Evolutionary conservation across 1,140 invertebrate species (phyloP).

Genomic region (Diploscapter pachys): DNA sequence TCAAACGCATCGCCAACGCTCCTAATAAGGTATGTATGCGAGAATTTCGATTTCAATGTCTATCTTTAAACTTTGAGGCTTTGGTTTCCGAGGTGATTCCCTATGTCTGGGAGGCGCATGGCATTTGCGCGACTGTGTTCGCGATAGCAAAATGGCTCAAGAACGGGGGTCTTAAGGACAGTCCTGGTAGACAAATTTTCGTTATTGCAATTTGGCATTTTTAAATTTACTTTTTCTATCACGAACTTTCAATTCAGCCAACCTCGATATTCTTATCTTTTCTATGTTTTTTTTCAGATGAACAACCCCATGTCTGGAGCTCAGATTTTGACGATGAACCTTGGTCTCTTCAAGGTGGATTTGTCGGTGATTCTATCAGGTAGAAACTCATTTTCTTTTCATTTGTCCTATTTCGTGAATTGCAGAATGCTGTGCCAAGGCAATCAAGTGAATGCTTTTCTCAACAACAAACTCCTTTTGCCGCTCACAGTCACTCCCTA

Average conservation of each 20-base stretch:
- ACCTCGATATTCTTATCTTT: background rate
- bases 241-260: too few species aligned
- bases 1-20: constrained; percentile 20
- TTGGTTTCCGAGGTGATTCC: constrained; percentile 28
- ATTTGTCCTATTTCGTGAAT: too few species aligned
- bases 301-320: constrained; percentile 13
- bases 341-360: constrained; percentile 13
- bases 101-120: constrained; percentile 34
- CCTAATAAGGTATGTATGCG: constrained; percentile 25
- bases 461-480: background rate
- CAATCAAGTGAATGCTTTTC: background rate
- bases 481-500: constrained; percentile 7
- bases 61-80: constrained; percentile 8
- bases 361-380: background rate
- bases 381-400: background rate
- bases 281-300: background rate
- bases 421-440: too few species aligned
- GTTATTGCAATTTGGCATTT: background rate
- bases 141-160: constrained; percentile 30
- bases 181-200: constrained; percentile 7
- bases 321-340: constrained; percentile 10
- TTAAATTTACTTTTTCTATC: too few species aligned
- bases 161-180: constrained; percentile 13
- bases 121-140: constrained; percentile 14
- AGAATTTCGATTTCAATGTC: background rate